A percentile compares a stretch with the other conserved stretches of the same genome.
These are phyloP conservation scores for Lycocerus yunnanus DNA, from an alignment of 2,888 invertebrate genomes.

Conservation along the genomic window DNA sequence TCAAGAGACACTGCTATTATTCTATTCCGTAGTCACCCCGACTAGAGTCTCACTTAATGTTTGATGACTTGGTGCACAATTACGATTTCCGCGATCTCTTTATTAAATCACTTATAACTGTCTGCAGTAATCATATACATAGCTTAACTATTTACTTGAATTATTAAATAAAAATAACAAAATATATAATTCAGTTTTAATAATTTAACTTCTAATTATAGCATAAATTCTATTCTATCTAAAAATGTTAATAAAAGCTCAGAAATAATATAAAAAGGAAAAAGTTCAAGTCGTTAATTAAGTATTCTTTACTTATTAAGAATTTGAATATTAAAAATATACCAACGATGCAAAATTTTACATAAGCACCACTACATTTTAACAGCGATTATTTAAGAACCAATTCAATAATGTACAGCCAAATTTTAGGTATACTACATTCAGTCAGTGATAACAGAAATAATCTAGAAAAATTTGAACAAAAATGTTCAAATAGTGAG, in stretches of 20 bases:
- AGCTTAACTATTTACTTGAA: neutral
- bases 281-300: no score
- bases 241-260: neutral
- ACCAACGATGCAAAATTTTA: no score
- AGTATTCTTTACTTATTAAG: no score
- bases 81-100: constrained; percentile 28
- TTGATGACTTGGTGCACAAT: constrained; percentile 23
- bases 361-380: no score
- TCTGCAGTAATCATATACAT: constrained; percentile 15
- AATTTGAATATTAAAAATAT: no score
- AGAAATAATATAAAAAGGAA: no score
- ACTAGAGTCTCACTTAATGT: constrained; percentile 14
- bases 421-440: no score
- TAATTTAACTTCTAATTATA: neutral
- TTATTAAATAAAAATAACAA: neutral
- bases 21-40: constrained; percentile 11
- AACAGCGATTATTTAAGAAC: no score
- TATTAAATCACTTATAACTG: constrained; percentile 23
- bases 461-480: no score
- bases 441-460: no score
- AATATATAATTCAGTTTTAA: neutral
- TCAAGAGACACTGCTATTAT: constrained; percentile 15
- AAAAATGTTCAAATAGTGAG: no score
- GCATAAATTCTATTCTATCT: neutral
- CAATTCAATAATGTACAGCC: no score